Evolutionary conservation across 2,113 vertebrate genomes (phyloP).

Genomic region (Peromyscus maniculatus): DNA sequence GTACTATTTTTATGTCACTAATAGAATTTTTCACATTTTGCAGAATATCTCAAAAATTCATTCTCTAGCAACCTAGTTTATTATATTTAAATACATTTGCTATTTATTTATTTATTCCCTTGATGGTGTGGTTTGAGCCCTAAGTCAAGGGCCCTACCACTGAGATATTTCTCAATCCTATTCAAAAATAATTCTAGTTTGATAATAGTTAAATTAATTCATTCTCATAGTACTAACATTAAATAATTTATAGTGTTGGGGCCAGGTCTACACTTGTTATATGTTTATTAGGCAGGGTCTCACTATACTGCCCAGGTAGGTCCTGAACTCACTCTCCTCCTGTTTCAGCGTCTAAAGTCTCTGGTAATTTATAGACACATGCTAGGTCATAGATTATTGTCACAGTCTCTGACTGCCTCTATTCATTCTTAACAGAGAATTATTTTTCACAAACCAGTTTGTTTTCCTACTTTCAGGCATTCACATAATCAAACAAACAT

Average conservation of each 20-base stretch:
- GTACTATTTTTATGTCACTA: neutral
- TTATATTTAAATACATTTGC: neutral
- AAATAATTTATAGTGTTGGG: neutral
- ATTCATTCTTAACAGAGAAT: neutral
- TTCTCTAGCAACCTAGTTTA: neutral
- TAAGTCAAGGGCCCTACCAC: neutral
- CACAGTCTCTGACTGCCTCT: neutral
- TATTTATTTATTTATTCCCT: neutral
- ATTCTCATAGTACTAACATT: neutral
- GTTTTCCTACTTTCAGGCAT: neutral
- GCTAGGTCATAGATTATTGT: neutral
- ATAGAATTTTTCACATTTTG: neutral
- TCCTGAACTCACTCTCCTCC: neutral
- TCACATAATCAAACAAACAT: neutral
- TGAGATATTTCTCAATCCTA: neutral
- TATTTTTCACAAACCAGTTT: neutral
- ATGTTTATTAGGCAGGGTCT: neutral
- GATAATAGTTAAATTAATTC: neutral
- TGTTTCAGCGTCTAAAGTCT: neutral
- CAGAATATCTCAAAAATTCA: neutral
- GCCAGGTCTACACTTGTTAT: neutral
- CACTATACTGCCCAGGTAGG: neutral
- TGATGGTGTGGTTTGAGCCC: neutral
- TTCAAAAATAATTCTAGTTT: constrained; percentile 1
- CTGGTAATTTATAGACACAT: neutral